Conservation (phyloP, 2,797 vertebrate genomes). For the Propithecus deckenii region DNA sequence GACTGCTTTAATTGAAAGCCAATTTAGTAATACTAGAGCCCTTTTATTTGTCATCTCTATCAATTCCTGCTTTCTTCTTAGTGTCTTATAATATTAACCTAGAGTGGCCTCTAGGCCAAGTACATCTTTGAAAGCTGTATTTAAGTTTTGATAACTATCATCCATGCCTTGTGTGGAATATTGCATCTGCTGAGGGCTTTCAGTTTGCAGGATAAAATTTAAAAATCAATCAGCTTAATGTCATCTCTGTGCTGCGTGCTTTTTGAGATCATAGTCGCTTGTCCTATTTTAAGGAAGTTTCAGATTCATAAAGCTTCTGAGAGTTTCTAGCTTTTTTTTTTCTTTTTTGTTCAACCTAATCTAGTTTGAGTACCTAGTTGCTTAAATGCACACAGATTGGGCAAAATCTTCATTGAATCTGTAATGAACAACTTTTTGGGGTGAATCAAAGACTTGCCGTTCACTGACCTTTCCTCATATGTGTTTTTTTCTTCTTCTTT, state of each 20-base stretch:
- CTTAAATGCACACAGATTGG: neutral
- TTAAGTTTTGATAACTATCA: conserved; percentile 63
- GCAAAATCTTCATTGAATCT: neutral
- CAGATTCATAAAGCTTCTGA: neutral
- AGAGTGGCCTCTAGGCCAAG: neutral
- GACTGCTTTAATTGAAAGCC: neutral
- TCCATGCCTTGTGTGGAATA: conserved; percentile 42
- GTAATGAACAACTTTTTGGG: neutral
- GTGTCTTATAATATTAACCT: conserved; percentile 44
- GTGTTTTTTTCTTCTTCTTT: neutral
- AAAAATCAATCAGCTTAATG: conserved; percentile 56
- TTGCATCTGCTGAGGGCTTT: neutral
- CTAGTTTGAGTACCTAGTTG: neutral
- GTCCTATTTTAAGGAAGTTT: neutral
- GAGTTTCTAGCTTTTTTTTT: neutral
- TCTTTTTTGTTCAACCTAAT: neutral
- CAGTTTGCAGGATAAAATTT: conserved; percentile 15
- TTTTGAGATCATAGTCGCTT: neutral
- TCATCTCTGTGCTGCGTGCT: neutral
- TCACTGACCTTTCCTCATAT: neutral
- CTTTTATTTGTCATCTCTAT: neutral
- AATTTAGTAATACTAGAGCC: neutral
- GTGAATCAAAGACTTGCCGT: neutral
- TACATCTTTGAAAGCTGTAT: conserved; percentile 40
- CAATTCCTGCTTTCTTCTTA: neutral